Evolutionary conservation across 2,888 invertebrate genomes (phyloP).

Genomic region (Hirtodrosophila histrioides): DNA sequence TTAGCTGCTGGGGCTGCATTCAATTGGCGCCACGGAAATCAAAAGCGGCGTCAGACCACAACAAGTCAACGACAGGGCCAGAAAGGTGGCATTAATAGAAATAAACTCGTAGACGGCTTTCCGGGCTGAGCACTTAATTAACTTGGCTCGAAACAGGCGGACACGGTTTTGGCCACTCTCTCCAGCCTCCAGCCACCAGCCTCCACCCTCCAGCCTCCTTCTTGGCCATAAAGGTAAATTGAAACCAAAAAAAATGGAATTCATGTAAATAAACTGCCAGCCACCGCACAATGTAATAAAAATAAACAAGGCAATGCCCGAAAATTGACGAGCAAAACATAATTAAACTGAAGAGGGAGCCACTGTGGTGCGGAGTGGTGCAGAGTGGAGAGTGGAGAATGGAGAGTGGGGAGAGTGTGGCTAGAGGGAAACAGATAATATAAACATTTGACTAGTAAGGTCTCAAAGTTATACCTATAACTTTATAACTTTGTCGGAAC

Average conservation of each 20-base stretch:
- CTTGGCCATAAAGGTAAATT: conserved; percentile 74
- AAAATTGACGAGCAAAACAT: conserved; percentile 67
- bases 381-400: neutral
- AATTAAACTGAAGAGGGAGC: conserved; percentile 71
- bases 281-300: conserved; percentile 67
- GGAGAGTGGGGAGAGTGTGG: too few relatives aligned
- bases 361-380: neutral
- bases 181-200: neutral
- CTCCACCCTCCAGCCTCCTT: conserved; percentile 3
- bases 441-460: too few relatives aligned
- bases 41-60: conserved; percentile 38
- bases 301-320: conserved; percentile 76
- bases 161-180: conserved; percentile 8
- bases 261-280: conserved; percentile 70
- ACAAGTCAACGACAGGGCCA: neutral
- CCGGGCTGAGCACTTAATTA: conserved; percentile 50
- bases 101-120: conserved; percentile 32
- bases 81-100: conserved; percentile 26
- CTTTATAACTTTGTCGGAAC: too few relatives aligned
- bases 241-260: conserved; percentile 54
- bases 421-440: neutral
- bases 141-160: conserved; percentile 36
- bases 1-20: conserved; percentile 53
- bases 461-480: too few relatives aligned
- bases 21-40: conserved; percentile 65